These are phyloP conservation scores for Teleogryllus occipitalis DNA, from an alignment of 1,140 invertebrate genomes.

Conservation along the genomic window DNA sequence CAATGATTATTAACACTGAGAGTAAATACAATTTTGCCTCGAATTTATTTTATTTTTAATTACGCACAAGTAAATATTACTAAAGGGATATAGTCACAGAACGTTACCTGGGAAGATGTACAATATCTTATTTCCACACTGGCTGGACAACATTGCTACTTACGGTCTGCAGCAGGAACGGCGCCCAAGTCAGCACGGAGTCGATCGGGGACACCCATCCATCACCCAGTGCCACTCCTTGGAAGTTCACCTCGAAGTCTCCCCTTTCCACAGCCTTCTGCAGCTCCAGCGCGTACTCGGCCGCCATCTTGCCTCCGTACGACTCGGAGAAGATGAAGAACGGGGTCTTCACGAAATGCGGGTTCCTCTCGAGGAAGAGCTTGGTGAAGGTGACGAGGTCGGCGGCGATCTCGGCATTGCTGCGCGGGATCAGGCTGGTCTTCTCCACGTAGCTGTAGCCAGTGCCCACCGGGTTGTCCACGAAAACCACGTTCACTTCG, in stretches of 20 bases:
- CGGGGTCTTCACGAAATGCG: slow-evolving; percentile 58
- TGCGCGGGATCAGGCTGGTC: slow-evolving; percentile 43
- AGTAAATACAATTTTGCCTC: too few relatives aligned
- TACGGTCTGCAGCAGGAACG: slow-evolving; percentile 60
- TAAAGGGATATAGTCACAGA: neutral
- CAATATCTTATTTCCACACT: neutral
- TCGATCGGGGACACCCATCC: slow-evolving; percentile 81
- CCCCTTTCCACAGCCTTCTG: slow-evolving; percentile 51
- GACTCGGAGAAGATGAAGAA: slow-evolving; percentile 78
- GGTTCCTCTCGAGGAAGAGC: slow-evolving; percentile 50
- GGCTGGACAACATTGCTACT: slow-evolving; percentile 25
- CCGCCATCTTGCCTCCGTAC: slow-evolving; percentile 85
- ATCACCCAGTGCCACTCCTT: slow-evolving; percentile 72
- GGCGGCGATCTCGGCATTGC: slow-evolving; percentile 64
- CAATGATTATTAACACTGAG: too few relatives aligned
- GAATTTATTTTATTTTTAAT: neutral
- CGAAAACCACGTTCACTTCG: slow-evolving; percentile 70
- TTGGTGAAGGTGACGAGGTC: slow-evolving; percentile 66
- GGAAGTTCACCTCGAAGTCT: slow-evolving; percentile 59
- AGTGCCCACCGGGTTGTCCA: slow-evolving; percentile 84
- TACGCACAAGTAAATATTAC: neutral
- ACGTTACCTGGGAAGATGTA: neutral
- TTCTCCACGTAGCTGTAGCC: slow-evolving; percentile 76
- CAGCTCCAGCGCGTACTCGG: slow-evolving; percentile 59
- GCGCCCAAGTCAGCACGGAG: slow-evolving; percentile 69